Percentiles rank a stretch among this genome's conserved stretches.
Conservation (phyloP, 2,113 vertebrate species). For the Bagarius yarrelli region DNA sequence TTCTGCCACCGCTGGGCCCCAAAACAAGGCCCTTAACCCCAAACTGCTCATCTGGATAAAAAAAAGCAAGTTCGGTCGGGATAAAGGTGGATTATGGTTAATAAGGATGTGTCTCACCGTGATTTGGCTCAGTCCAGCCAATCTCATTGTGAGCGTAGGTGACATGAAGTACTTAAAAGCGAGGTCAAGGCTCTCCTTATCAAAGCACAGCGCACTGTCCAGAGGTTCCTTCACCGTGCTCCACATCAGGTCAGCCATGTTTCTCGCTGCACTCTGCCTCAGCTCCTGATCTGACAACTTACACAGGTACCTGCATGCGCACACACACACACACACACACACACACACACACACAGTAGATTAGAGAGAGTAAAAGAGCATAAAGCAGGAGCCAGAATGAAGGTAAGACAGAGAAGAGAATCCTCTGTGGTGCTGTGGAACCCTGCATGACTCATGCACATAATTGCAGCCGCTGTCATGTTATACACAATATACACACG, state of each 20-base stretch:
- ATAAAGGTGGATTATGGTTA: neutral
- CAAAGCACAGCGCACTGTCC: conserved; percentile 96
- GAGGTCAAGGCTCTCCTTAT: conserved; percentile 98
- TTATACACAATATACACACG: neutral
- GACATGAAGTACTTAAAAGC: conserved; percentile 99
- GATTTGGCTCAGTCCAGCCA: conserved; percentile 98
- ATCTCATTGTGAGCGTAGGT: conserved; percentile 95
- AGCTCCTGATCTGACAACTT: conserved; percentile 98
- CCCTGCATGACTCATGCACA: conserved; percentile 9
- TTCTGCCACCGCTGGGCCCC: no score
- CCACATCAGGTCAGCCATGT: conserved; percentile 99
- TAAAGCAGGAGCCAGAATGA: neutral
- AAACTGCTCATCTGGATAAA: no score
- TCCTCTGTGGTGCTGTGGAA: neutral
- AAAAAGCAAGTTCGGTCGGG: no score
- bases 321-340: neutral
- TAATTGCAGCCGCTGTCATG: neutral
- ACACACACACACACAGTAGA: conserved; percentile 2
- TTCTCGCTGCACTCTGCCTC: conserved; percentile 94
- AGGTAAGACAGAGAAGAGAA: conserved; percentile 1
- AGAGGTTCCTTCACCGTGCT: conserved; percentile 98
- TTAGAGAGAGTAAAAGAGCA: neutral
- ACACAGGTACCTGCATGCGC: conserved; percentile 85
- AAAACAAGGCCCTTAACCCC: no score
- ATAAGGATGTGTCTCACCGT: conserved; percentile 71